A percentile compares a stretch with the other conserved stretches of the same genome.
phyloP scores from a whole-genome alignment of 2,797 vertebrate species.

The Sparus aurata region DNA sequence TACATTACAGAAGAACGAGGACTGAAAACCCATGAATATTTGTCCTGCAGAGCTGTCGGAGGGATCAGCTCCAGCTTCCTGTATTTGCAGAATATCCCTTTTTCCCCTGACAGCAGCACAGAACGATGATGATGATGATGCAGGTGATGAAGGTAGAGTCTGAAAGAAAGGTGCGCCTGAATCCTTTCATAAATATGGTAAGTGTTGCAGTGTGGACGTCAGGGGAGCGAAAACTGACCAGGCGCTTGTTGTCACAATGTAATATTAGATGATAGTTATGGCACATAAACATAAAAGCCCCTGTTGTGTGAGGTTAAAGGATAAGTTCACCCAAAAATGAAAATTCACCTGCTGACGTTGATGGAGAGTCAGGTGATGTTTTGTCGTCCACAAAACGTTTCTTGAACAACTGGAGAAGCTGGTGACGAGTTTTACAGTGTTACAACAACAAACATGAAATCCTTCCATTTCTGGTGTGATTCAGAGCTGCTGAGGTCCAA shows the following conservation, averaged over 20 bases:
- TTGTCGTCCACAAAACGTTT: too few relatives aligned
- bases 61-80: constrained; percentile 19
- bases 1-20: neutral
- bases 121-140: neutral
- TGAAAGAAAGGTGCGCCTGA: neutral
- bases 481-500: too few relatives aligned
- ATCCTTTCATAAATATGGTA: neutral
- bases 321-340: too few relatives aligned
- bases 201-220: too few relatives aligned
- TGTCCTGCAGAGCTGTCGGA: constrained; percentile 18
- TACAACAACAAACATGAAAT: too few relatives aligned
- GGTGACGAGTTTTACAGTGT: too few relatives aligned
- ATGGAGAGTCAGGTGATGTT: too few relatives aligned
- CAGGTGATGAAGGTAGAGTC: neutral
- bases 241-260: neutral
- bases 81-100: neutral
- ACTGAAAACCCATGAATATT: constrained; percentile 35
- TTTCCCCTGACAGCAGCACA: neutral
- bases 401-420: too few relatives aligned
- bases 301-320: neutral
- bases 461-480: too few relatives aligned
- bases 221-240: neutral
- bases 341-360: too few relatives aligned
- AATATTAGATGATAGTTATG: too few relatives aligned
- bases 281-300: too few relatives aligned